Evolutionary conservation across 2,888 invertebrate species (phyloP), one percentile per base, ranked within the genome.

Genomic region (Nesidiocoris tenuis): DNA sequence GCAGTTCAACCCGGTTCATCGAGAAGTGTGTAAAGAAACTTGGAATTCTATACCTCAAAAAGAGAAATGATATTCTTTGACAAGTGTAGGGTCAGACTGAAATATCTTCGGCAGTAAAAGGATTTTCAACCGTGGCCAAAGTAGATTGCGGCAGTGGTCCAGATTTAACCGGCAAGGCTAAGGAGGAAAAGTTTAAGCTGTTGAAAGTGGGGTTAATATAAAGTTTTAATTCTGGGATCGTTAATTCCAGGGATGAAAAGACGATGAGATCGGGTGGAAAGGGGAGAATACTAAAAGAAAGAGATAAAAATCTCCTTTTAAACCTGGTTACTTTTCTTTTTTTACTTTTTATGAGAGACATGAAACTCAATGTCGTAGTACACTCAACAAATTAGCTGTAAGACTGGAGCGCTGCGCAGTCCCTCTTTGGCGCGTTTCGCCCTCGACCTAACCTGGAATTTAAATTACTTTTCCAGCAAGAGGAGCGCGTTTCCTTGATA

Each of bases 371-470:
- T 70, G 70, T 70, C 57, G 70, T 59, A 56, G 61, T 70, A 70
- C 59, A 70, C 59, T 70, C 24, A 68, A 59, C 70, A 59, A 70
- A 70, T 70, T 70, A 70, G 70, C 57, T 61, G 70, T 59, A 70
- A 59, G 57, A 25, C 19, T 59, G 5, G 59, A 59, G n/a, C 3
- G n/a, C 59, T n/a, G 7, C n/a, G 3, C n/a, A 19, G 17, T n/a
- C 21, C 25, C 39, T 63, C 63, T 63, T 63, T 16, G 23, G 16
- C 3, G n/a, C 56, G 7, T 57, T 22, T 19, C 24, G 24, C 17
- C 7, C 59, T 70, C 55, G 21, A 19, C 23, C n/a, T 23, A 23
- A 70, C 23, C 21, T 70, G 70, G 59, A 70, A 70, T 70, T 25
- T 61, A 70, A 70, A 70, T 70, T 70, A 72, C 61, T 63, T 72